Base-by-base conservation (phyloP, 2,797 vertebrate species). In the Agapornis canus region DNA sequence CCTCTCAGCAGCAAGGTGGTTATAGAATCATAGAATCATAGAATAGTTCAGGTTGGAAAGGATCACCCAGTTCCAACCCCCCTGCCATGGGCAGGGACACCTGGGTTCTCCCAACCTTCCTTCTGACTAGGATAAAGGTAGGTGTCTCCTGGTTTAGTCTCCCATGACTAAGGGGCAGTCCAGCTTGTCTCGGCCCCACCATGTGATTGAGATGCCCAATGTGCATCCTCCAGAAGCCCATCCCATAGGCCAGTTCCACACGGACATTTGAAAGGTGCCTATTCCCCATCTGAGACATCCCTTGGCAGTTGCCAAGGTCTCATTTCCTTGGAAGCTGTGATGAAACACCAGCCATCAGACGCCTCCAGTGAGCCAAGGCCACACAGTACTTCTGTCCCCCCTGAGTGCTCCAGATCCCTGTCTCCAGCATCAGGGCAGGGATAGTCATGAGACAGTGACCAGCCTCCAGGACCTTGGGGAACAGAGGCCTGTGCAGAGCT, bases 251-350 rank as follows among this genome's bases (percentile, higher is more conserved):
- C 35, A 68, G 65, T 57, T 71, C 47, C 49, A 68, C 32, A 59
- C 0, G 0, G n/a, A 35, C 47, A 42, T 19, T 31, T 61, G 23
- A 26, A 47, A 54, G 4, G 16, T 70, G 35, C 31, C 25, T 81
- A 1, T 5, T 71, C 27, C 27, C 13, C 23, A 8, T 18, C 18
- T 54, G 49, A 49, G 32, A 51, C 26, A 9, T 40, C 39, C 35
- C 15, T 35, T 9, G 18, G 37, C 37, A 72, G 32, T 27, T 64
- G 17, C 17, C 47, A 49, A 84, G 14, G 29, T 60, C 76, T 70
- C 52, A 6, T 68, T 83, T 61, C 65, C 65, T 64, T 68, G 59
- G 37, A 64, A 68, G 12, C 16, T 42, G 20, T 64, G 52, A 37
- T 66, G 65, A 78, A 78, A 48, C 12, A 12, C 40, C 57, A 78